Evolutionary conservation across 2,113 vertebrate species (phyloP).

Genomic region (Dermatemys mawii): DNA sequence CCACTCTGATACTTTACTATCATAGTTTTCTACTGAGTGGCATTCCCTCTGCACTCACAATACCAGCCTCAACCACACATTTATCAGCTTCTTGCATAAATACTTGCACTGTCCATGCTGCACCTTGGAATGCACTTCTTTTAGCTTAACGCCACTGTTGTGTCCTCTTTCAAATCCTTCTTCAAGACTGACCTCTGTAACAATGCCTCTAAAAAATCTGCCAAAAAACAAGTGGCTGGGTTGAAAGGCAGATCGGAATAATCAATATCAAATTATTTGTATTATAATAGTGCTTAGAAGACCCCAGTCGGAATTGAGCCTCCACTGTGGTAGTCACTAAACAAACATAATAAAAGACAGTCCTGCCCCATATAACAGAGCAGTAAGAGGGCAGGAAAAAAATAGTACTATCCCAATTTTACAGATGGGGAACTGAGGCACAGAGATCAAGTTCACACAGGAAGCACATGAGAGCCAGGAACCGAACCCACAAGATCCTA

Average conservation of each 20-base stretch:
- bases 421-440: not conserved
- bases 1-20: too few relatives aligned
- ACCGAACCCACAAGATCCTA: not conserved
- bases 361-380: not conserved
- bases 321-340: not conserved
- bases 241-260: not conserved
- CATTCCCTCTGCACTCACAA: rapidly evolving
- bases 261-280: not conserved
- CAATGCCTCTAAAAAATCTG: rapidly evolving
- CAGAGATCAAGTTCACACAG: not conserved
- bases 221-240: not conserved
- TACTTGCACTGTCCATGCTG: rapidly evolving
- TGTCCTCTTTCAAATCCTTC: not conserved
- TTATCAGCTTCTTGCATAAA: rapidly evolving
- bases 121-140: rapidly evolving
- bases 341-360: not conserved
- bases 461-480: not conserved
- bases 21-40: not conserved
- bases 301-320: not conserved
- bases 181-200: too few relatives aligned
- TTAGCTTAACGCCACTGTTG: rapidly evolving
- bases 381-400: not conserved
- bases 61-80: rapidly evolving
- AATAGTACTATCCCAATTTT: not conserved
- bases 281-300: not conserved